Evolutionary conservation across 2,113 vertebrate species (phyloP).

Genomic region (Paramormyrops kingsleyae): DNA sequence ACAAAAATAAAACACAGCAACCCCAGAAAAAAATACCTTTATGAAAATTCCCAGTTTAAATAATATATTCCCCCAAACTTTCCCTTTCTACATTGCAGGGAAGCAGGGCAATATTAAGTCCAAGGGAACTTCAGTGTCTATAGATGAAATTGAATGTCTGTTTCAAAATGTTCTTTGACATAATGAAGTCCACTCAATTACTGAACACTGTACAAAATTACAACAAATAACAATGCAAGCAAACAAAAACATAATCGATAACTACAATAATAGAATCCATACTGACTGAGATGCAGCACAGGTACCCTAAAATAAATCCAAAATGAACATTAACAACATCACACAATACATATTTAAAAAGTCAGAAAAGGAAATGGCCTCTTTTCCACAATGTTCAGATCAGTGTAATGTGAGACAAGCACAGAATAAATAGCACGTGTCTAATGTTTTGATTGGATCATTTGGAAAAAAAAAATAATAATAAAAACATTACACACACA

Average conservation of each 20-base stretch:
- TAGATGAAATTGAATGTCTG: neutral
- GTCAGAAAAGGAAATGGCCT: neutral
- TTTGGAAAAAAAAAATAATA: neutral
- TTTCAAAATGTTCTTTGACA: neutral
- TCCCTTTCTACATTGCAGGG: neutral
- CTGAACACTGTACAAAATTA: neutral
- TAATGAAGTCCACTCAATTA: neutral
- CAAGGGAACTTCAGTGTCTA: neutral
- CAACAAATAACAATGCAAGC: neutral
- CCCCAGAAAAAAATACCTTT: neutral
- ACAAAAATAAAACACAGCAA: neutral
- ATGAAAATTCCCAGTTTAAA: neutral
- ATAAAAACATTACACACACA: neutral
- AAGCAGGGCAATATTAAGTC: neutral
- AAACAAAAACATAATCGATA: neutral
- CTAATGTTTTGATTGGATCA: neutral
- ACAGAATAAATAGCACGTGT: neutral
- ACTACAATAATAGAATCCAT: neutral
- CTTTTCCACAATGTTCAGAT: neutral
- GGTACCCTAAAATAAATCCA: neutral
- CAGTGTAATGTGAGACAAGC: neutral
- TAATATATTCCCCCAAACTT: neutral
- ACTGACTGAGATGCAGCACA: neutral
- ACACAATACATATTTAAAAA: neutral
- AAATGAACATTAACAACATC: neutral